phyloP scores from a whole-genome alignment of 2,797 vertebrate genomes.

The Syngnathus rostellatus region DNA sequence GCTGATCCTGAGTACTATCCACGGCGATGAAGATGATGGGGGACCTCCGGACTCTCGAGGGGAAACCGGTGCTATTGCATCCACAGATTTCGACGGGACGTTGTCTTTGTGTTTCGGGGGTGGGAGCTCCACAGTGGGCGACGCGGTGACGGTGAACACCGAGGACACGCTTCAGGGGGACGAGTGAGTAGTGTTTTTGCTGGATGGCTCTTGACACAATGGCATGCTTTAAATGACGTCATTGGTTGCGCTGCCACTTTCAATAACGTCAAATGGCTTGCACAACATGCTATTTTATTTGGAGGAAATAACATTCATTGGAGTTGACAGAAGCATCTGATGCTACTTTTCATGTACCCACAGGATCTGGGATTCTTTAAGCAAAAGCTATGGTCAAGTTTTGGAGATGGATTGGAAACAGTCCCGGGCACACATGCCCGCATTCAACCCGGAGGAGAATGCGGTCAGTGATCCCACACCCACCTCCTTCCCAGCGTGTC shows the following conservation, averaged over 20 bases:
- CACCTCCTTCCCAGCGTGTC: slow-evolving; percentile 11
- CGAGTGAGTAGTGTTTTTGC: slow-evolving; percentile 71
- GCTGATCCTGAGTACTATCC: slow-evolving; percentile 23
- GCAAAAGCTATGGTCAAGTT: slow-evolving; percentile 80
- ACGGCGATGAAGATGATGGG: slow-evolving; percentile 12
- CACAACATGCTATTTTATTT: neutral
- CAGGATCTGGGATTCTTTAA: slow-evolving; percentile 91
- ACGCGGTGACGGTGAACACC: slow-evolving; percentile 66
- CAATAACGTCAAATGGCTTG: no score
- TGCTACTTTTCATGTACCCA: neutral
- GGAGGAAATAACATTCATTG: neutral
- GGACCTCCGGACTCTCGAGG: slow-evolving; percentile 9
- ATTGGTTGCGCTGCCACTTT: neutral
- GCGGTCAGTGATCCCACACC: slow-evolving; percentile 64
- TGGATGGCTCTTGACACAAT: neutral
- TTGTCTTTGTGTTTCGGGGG: slow-evolving; percentile 76
- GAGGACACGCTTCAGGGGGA: slow-evolving; percentile 79
- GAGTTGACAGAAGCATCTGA: neutral
- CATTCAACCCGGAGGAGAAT: slow-evolving; percentile 76
- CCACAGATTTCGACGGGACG: slow-evolving; percentile 69
- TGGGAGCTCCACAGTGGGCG: slow-evolving; percentile 53
- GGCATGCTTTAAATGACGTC: no score
- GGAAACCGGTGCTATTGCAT: slow-evolving; percentile 28
- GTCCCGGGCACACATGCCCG: slow-evolving; percentile 76
- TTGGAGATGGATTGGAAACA: slow-evolving; percentile 87